These are phyloP conservation scores for Verasper variegatus DNA, from an alignment of 2,113 vertebrate genomes.

Conservation along the genomic window DNA sequence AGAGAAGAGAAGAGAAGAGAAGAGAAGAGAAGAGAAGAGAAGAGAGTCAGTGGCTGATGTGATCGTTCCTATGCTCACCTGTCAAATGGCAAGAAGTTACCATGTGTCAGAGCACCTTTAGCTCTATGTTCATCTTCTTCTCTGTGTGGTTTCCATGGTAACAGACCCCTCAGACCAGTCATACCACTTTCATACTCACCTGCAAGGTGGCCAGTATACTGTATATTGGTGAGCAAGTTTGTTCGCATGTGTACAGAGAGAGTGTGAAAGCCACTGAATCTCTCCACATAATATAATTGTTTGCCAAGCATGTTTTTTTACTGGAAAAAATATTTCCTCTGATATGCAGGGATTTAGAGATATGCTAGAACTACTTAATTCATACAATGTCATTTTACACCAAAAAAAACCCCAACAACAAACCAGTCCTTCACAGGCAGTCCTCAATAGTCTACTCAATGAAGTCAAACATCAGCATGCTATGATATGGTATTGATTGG, in stretches of 20 bases:
- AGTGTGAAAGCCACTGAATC: too few relatives aligned
- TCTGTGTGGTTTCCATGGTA: conserved; percentile 64
- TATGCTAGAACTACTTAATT: background rate
- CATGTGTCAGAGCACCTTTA: conserved; percentile 41
- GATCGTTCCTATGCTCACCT: conserved; percentile 16
- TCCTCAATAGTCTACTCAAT: background rate
- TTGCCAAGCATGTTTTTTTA: too few relatives aligned
- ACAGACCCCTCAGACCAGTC: conserved; percentile 50
- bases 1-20: conserved; percentile 8
- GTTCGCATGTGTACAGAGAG: background rate
- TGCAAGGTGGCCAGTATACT: conserved; percentile 1
- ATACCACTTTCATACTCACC: conserved; percentile 27
- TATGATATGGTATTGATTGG: background rate
- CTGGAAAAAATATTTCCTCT: too few relatives aligned
- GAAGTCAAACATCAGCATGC: background rate
- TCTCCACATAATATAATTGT: too few relatives aligned
- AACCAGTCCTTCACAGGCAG: background rate
- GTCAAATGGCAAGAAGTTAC: conserved; percentile 42
- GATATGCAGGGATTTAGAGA: background rate
- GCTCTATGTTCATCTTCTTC: conserved; percentile 14
- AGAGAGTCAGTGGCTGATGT: conserved; percentile 29
- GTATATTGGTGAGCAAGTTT: background rate
- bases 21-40: conserved; percentile 6
- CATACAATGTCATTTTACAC: background rate
- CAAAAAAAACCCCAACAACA: background rate